phyloP scores from a whole-genome alignment of 1,140 invertebrate species.

The Drosophila busckii region DNA sequence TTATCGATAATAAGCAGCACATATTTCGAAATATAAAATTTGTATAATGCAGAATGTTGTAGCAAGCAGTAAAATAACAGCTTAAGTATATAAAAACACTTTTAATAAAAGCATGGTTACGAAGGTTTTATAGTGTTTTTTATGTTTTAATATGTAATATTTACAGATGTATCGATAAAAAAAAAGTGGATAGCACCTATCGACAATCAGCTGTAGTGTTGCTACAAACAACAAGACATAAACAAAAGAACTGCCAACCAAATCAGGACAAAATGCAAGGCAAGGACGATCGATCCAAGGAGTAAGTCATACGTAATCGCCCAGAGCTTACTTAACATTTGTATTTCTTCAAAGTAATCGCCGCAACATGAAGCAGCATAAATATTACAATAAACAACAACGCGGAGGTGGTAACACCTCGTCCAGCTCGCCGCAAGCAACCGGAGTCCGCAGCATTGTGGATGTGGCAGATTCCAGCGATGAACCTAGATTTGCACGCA shows the following conservation, averaged over 20 bases:
- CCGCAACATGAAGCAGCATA: conserved; percentile 65
- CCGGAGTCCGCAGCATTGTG: conserved; percentile 51
- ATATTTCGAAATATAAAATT: no score
- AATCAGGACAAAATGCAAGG: conserved; percentile 44
- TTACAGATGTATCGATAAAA: no score
- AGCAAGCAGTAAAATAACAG: no score
- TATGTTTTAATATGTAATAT: no score
- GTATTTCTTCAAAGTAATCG: conserved; percentile 51
- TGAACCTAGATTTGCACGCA: conserved; percentile 54
- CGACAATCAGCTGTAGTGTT: no score
- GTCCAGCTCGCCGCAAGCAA: conserved; percentile 56
- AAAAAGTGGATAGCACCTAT: no score
- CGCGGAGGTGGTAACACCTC: conserved; percentile 43
- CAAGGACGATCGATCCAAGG: conserved; percentile 77
- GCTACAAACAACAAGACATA: conserved; percentile 15
- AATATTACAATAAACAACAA: conserved; percentile 41
- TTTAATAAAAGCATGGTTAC: no score
- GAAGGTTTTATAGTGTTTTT: no score
- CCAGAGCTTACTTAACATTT: neutral
- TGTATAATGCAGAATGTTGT: no score
- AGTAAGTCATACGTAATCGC: conserved; percentile 53
- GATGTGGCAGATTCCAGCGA: conserved; percentile 75
- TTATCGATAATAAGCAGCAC: no score
- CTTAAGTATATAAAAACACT: no score
- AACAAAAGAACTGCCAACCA: conserved; percentile 19